These are phyloP conservation scores for Sylvilagus floridanus DNA, from an alignment of 2,797 vertebrate species.

Conservation along the genomic window DNA sequence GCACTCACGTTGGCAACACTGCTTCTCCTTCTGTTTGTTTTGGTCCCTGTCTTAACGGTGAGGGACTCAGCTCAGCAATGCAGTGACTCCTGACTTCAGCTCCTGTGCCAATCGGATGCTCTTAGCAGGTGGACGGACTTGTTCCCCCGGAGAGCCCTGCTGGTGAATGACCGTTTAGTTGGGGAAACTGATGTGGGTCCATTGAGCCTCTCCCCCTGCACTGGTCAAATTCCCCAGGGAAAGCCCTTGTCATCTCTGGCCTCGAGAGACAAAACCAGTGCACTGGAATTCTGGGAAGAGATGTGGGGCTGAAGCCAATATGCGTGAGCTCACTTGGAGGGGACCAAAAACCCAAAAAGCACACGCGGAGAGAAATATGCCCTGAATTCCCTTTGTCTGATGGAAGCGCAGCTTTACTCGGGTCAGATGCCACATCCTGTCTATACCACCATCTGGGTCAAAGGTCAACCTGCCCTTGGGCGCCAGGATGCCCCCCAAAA, in stretches of 20 bases:
- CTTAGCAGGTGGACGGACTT: neutral
- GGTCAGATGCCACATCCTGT: neutral
- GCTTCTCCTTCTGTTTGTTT: conserved; percentile 39
- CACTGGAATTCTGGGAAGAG: neutral
- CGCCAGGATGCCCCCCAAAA: neutral
- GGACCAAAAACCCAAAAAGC: neutral
- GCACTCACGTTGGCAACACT: neutral
- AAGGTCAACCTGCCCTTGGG: neutral
- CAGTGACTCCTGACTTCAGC: neutral
- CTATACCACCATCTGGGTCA: neutral
- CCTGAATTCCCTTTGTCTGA: neutral
- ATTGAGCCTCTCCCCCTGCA: neutral
- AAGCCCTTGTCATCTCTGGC: neutral
- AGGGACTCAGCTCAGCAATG: neutral
- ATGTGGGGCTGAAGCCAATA: neutral
- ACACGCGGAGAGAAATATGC: neutral
- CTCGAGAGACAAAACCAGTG: neutral
- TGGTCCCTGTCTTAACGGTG: neutral
- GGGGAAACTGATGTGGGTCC: neutral
- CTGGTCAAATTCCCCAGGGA: neutral
- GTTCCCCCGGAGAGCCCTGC: neutral
- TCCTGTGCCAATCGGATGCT: neutral
- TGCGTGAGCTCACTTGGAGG: neutral
- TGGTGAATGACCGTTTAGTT: neutral
- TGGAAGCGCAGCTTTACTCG: neutral